Percentiles rank a stretch among this genome's conserved stretches.
phyloP scores from a whole-genome alignment of 2,888 invertebrate genomes.

The Sarcophaga subvicina region DNA sequence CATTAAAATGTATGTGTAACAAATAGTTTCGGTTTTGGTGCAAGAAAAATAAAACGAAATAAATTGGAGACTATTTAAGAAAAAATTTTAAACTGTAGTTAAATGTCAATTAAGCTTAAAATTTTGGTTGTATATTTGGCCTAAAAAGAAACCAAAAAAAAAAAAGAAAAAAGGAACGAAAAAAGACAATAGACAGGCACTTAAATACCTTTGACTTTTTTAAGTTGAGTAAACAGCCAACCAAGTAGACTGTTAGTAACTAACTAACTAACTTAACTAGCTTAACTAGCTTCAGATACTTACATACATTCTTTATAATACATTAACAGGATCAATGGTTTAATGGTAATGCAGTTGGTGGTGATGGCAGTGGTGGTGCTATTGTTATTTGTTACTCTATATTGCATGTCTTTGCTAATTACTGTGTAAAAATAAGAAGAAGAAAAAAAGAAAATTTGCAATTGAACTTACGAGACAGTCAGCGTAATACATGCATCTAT shows the following conservation, averaged over 20 bases:
- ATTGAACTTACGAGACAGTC: constrained; percentile 43
- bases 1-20: constrained; percentile 34
- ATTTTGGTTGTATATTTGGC: constrained; percentile 25
- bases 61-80: background rate
- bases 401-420: constrained; percentile 68
- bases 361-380: constrained; percentile 17
- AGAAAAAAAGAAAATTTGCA: constrained; percentile 23
- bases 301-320: background rate
- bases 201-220: constrained; percentile 67
- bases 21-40: constrained; percentile 25
- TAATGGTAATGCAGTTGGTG: background rate
- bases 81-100: constrained; percentile 67
- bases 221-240: background rate
- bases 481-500: constrained; percentile 6
- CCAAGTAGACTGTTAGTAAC: background rate
- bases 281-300: background rate
- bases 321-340: too few relatives aligned
- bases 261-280: constrained; percentile 26
- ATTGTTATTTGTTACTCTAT: constrained; percentile 64
- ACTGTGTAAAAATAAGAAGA: constrained; percentile 50
- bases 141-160: constrained; percentile 7
- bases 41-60: background rate
- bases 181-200: background rate
- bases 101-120: constrained; percentile 67
- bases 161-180: background rate